Evolutionary conservation across 2,113 vertebrate genomes (phyloP).

Genomic region (Rhegmatorhina hoffmannsi): DNA sequence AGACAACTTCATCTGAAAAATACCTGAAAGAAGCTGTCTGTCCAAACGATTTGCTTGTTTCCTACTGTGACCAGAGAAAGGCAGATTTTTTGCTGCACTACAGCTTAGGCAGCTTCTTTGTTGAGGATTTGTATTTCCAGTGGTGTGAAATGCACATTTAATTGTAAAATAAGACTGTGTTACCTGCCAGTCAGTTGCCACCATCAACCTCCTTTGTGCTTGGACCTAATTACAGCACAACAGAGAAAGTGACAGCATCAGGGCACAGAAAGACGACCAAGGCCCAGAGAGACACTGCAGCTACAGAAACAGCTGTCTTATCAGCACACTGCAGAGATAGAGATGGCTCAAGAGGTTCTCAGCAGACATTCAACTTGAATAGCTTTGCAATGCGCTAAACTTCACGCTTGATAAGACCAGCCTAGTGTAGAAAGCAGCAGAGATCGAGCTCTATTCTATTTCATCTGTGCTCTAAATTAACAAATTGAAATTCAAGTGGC

Average conservation of each 20-base stretch:
- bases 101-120: constrained; percentile 20
- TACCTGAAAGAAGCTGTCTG: constrained; percentile 52
- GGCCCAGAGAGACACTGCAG: constrained; percentile 72
- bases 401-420: constrained; percentile 78
- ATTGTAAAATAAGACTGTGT: constrained; percentile 62
- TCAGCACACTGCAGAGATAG: constrained; percentile 81
- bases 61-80: neutral
- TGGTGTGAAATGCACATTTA: constrained; percentile 55
- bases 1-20: constrained; percentile 27
- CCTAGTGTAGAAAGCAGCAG: constrained; percentile 68
- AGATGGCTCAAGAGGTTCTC: constrained; percentile 81
- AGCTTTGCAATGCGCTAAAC: constrained; percentile 78
- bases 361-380: constrained; percentile 81
- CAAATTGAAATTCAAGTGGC: constrained; percentile 80
- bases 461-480: constrained; percentile 77
- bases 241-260: constrained; percentile 67
- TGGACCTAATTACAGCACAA: constrained; percentile 71
- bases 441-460: constrained; percentile 69
- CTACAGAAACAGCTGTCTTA: constrained; percentile 82
- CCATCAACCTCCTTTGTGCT: constrained; percentile 62
- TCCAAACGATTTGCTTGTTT: constrained; percentile 34
- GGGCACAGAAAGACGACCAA: constrained; percentile 60
- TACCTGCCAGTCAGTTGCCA: constrained; percentile 59
- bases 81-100: constrained; percentile 10
- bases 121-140: constrained; percentile 57